These are phyloP conservation scores for Tiliacea citrago DNA, from an alignment of 2,888 invertebrate genomes.

Conservation along the genomic window DNA sequence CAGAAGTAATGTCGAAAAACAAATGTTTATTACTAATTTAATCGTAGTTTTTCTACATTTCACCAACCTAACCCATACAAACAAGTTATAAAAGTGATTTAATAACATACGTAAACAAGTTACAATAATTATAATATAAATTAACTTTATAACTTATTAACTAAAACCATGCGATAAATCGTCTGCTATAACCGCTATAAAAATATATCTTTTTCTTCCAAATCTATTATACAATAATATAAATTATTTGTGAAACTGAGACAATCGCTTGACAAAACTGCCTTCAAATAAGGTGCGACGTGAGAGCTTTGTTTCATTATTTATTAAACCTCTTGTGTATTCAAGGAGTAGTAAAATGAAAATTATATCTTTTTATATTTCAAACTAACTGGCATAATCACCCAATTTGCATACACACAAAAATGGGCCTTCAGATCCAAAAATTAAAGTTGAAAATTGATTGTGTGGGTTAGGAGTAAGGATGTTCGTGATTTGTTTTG, in stretches of 20 bases:
- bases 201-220: constrained; percentile 70
- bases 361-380: constrained; percentile 81
- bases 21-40: constrained; percentile 29
- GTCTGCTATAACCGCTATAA: constrained; percentile 70
- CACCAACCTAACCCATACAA: constrained; percentile 15
- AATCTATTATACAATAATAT: constrained; percentile 66
- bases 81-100: constrained; percentile 33
- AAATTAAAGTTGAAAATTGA: constrained; percentile 59
- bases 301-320: constrained; percentile 85
- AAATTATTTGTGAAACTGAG: constrained; percentile 70
- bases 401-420: constrained; percentile 41
- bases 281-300: constrained; percentile 87
- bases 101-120: constrained; percentile 34
- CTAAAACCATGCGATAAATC: constrained; percentile 74
- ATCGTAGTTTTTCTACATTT: constrained; percentile 16
- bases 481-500: constrained; percentile 67
- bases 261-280: constrained; percentile 84
- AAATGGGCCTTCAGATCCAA: constrained; percentile 54
- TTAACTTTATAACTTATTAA: constrained; percentile 75
- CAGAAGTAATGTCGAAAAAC: constrained; percentile 5
- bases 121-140: constrained; percentile 59
- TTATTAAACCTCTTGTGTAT: constrained; percentile 85
- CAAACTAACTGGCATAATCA: constrained; percentile 62
- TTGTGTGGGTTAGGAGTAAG: constrained; percentile 61
- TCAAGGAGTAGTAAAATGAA: constrained; percentile 87